These are phyloP conservation scores for Chaetodon trifascialis DNA, from an alignment of 2,113 vertebrate genomes.

Conservation along the genomic window DNA sequence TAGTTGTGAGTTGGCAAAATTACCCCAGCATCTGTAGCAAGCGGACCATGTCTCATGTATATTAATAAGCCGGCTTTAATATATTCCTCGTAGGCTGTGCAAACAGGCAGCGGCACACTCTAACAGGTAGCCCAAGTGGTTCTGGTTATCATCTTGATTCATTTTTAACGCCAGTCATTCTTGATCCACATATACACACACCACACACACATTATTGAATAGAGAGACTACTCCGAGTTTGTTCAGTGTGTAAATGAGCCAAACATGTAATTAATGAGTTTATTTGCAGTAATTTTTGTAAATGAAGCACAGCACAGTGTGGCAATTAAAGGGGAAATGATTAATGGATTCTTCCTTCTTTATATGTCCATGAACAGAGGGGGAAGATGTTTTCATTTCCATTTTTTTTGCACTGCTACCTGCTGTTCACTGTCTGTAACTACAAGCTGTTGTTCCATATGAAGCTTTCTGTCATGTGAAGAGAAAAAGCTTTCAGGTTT, in stretches of 20 bases:
- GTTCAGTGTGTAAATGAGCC: slow-evolving; percentile 14
- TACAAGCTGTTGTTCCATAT: slow-evolving; percentile 64
- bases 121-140: slow-evolving; percentile 73
- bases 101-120: slow-evolving; percentile 67
- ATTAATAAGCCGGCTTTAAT: slow-evolving; percentile 80
- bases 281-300: slow-evolving; percentile 41
- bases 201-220: not conserved
- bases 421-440: slow-evolving; percentile 78
- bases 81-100: slow-evolving; percentile 75
- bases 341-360: slow-evolving; percentile 57
- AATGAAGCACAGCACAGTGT: slow-evolving; percentile 38
- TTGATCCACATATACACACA: slow-evolving; percentile 14
- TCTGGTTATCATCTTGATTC: slow-evolving; percentile 43
- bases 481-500: slow-evolving; percentile 35
- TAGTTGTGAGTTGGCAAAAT: slow-evolving; percentile 79
- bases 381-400: slow-evolving; percentile 45
- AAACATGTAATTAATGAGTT: slow-evolving; percentile 46
- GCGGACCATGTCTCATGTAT: slow-evolving; percentile 81
- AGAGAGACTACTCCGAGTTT: slow-evolving; percentile 7
- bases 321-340: slow-evolving; percentile 55
- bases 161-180: slow-evolving; percentile 52
- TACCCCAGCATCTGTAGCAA: slow-evolving; percentile 80
- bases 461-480: slow-evolving; percentile 41
- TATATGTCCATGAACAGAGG: slow-evolving; percentile 45
- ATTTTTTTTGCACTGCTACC: slow-evolving; percentile 74